Percentiles rank a stretch among this genome's conserved stretches.
phyloP scores from a whole-genome alignment of 1,140 invertebrate species.

The Drosophila navojoa region DNA sequence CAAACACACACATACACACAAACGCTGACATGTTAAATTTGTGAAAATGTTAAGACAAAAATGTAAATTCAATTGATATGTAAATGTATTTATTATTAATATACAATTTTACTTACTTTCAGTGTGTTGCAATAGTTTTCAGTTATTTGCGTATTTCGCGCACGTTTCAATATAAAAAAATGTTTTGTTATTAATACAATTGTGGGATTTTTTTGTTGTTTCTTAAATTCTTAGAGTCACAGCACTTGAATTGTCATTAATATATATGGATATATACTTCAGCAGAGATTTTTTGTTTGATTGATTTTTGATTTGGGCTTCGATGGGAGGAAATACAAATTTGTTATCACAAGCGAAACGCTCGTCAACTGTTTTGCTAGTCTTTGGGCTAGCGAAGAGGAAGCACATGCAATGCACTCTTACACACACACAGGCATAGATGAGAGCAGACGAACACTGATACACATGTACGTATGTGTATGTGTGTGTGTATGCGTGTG shows the following conservation, averaged over 20 bases:
- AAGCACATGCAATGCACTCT: conserved; percentile 52
- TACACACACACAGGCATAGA: conserved; percentile 23
- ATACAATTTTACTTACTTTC: conserved; percentile 12
- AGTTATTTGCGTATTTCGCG: conserved; percentile 2
- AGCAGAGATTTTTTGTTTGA: conserved; percentile 29
- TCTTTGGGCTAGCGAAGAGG: conserved; percentile 41
- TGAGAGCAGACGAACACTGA: conserved; percentile 6
- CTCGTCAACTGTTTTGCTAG: conserved; percentile 58
- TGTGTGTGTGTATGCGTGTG: conserved; percentile 32
- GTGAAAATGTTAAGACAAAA: background rate
- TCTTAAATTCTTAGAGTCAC: conserved; percentile 40
- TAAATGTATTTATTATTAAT: background rate
- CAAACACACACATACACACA: background rate
- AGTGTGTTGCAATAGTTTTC: conserved; percentile 3
- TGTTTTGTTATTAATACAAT: background rate
- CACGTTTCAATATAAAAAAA: conserved; percentile 5
- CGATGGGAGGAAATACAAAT: conserved; percentile 39
- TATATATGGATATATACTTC: conserved; percentile 33
- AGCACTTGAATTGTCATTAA: conserved; percentile 49
- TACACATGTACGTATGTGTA: conserved; percentile 6
- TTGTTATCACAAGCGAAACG: conserved; percentile 67
- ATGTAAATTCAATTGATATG: conserved; percentile 9
- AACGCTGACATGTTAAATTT: background rate
- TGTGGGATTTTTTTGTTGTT: background rate
- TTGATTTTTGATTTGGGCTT: conserved; percentile 10